Percentiles rank a stretch among this genome's conserved stretches.
Evolutionary conservation across 2,888 invertebrate genomes (phyloP).

Genomic region (Tipula helvola): DNA sequence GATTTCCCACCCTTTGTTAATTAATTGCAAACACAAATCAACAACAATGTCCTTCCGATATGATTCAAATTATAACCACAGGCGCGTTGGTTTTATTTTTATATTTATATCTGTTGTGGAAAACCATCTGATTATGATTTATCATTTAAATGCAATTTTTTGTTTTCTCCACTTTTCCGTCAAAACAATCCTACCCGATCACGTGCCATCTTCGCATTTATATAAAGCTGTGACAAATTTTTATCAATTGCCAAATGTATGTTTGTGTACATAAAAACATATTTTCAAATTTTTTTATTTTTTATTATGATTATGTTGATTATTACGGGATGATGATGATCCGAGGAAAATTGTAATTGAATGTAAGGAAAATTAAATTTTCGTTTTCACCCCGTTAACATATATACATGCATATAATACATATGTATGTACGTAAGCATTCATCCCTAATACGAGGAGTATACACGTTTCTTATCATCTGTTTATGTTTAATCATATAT

Average conservation of each 20-base stretch:
- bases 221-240: neutral
- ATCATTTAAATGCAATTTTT: neutral
- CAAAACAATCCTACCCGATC: neutral
- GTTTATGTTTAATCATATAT: neutral
- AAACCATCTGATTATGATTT: neutral
- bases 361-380: neutral
- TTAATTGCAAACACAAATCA: neutral
- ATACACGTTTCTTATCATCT: neutral
- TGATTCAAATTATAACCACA: neutral
- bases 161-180: neutral
- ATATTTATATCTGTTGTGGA: neutral
- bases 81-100: neutral
- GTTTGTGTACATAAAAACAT: neutral
- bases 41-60: neutral
- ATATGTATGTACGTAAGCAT: neutral
- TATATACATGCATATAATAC: neutral
- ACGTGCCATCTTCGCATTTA: neutral
- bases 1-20: neutral
- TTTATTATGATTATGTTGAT: slow-evolving; percentile 4
- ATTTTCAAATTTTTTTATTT: neutral
- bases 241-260: neutral
- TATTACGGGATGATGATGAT: neutral
- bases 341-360: neutral
- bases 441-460: neutral
- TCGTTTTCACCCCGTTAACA: neutral